Evolutionary conservation across 2,113 vertebrate genomes (phyloP), one percentile per base, ranked within the genome.

Genomic region (Vulpes lagopus): DNA sequence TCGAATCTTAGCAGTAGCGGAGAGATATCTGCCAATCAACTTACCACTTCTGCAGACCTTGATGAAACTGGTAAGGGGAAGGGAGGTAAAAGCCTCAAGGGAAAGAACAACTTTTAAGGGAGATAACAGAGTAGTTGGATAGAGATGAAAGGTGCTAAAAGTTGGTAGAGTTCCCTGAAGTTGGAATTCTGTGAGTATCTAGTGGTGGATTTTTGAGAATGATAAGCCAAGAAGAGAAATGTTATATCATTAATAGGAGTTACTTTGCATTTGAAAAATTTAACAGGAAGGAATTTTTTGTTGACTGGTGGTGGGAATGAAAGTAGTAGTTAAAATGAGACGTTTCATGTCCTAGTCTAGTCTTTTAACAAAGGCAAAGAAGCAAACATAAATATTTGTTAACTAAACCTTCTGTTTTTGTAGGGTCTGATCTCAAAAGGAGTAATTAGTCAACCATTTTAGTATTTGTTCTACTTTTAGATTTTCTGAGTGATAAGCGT

Each of bases 1-100:
- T 99, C 98, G 0, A 97, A 98, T 97, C 93, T 98, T 96, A 99
- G 98, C 73, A 86, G 71, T 62, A 98, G 95, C 59, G 98, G 94
- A 80, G 98, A 97, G 67, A 86, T 95, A 60, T 94, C 96, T 92
- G 96, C 84, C 27, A 97, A 96, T 83, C 97, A 96, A 9, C 55
- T 97, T 94, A 89, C 80, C 22, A 81, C 73, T 91, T 97, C 97
- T 20, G 64, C 94, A 95, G 97, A 97, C 35, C 65, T 79, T 73
- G 76, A 95, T 81, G 91, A 96, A 95, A 87, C 96, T 65, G 98
- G 98, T 98, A 97, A 95, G 84, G 57, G 74, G 17, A 96, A 96
- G 4, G 19, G 27, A 91, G 23, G 19, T 85, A 82, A 84, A 91
- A 55, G 0, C 32, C 65, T 94, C 69, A 74, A 91, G 64, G 25